Base-by-base conservation (phyloP, 2,113 vertebrate species). In the Salvelinus sp. region DNA sequence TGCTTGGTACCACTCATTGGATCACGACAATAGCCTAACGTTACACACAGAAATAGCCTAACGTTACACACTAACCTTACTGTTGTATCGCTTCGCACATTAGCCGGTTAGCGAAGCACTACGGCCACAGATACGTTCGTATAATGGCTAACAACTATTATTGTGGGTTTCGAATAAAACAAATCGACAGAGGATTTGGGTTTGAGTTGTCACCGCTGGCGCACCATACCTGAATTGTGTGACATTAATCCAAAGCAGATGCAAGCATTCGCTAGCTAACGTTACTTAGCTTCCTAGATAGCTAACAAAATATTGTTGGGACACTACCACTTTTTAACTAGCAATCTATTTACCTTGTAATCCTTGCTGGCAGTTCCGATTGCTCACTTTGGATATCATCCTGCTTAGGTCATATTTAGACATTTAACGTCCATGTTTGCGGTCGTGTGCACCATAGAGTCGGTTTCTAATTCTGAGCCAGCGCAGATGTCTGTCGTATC, bases 341-440 rank as follows among this genome's bases (percentile, higher is more conserved):
- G 9, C 10, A 47, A 22, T 27, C 57, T 18, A 22, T 47, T 57
- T 90, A 93, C 93, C 92, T 86, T 28, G 76, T 79, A 78, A 72
- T 78, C 69, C 76, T 50, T 73, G 87, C 83, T 91, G 89, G 72
- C 85, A 82, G 65, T 63, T 84, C 83, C 84, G 79, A 74, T 80
- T 30, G 79, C 23, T 25, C 54, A 23, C 76, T 33, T 58, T 33
- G 22, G 78, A 76, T 67, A 76, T 80, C 92, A 91, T 92, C 87
- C 81, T 90, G 38, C 9, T 10, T 74, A 83, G 81, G 74, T 91
- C 87, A 72, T 78, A 68, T 48, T 81, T 79, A 77, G 83, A 76
- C 83, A 83, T 71, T 74, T 82, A 79, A 85, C 84, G 85, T 91
- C 89, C 93, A 91, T 90, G 85, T 90, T 88, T 80, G 84, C 60